Conservation (phyloP, 2,113 vertebrate genomes). For the Macquaria australasica region DNA sequence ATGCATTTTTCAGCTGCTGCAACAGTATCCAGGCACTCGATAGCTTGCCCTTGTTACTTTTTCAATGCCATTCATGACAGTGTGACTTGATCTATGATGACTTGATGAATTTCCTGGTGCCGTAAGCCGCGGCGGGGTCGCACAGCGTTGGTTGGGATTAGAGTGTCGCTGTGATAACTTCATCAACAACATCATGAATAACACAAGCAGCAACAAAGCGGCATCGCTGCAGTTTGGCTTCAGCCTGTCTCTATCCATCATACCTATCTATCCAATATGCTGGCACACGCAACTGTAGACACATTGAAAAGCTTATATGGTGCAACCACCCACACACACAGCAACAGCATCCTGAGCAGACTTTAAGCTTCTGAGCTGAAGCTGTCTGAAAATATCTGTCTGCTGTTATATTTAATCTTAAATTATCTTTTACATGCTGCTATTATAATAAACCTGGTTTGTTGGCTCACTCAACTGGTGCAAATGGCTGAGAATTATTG, state of each 20-base stretch:
- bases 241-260: conserved; percentile 59
- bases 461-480: conserved; percentile 25
- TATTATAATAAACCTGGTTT: conserved; percentile 11
- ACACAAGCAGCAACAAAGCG: conserved; percentile 48
- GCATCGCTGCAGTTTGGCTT: conserved; percentile 41
- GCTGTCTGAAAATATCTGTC: conserved; percentile 40
- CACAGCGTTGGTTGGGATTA: conserved; percentile 16
- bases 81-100: conserved; percentile 65
- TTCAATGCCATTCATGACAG: conserved; percentile 58
- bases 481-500: conserved; percentile 27
- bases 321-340: conserved; percentile 47
- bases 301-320: conserved; percentile 49
- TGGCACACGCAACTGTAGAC: conserved; percentile 49
- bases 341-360: conserved; percentile 28
- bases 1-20: conserved; percentile 66
- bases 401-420: conserved; percentile 29
- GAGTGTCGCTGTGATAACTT: conserved; percentile 44
- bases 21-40: conserved; percentile 33
- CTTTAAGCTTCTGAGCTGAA: conserved; percentile 31
- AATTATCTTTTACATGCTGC: conserved; percentile 27
- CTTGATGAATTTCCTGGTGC: conserved; percentile 57
- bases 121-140: conserved; percentile 8
- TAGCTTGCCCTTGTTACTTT: conserved; percentile 63
- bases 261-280: conserved; percentile 43
- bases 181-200: conserved; percentile 55